Evolutionary conservation across 2,888 invertebrate species (phyloP), one percentile per base, ranked within the genome.

Genomic region (Mesorhabditis sp.): DNA sequence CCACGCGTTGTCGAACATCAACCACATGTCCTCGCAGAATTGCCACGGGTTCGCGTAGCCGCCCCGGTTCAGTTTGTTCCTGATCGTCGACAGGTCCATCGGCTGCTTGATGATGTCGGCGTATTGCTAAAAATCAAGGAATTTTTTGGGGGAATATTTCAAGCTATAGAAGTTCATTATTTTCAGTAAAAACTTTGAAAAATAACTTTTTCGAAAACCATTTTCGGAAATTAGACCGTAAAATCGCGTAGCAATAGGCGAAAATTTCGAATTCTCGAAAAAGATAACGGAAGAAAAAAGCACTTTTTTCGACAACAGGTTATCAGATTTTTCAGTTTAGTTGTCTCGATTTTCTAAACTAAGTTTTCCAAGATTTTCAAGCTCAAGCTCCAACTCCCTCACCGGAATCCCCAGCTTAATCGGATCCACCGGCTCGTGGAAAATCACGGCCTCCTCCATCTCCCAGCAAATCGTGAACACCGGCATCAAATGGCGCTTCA

Each of bases 1-100:
- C 98, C 98, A 99, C 6, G 98, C 98, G 87, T 98, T 99, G 85
- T 97, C 96, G 86, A 98, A 97, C 97, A 98, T 98, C 76, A 97
- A 90, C 95, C 96, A 97, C 2, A 98, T 94, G 87, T 99, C 97
- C 85, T 98, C 95, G 3, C 96, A 95, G 87, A 95, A 98, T 87
- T 96, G 94, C 97, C 97, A 97, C 0, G 97, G 97, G 88, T 97
- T 95, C 72, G 91, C 91, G 87, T 96, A 98, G 85, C 93, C 92
- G 58, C 95, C 96, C 69, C 92, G 91, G 86, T 94, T 93, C 68
- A 98, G 89, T 87, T 95, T 96, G 84, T 91, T 90, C 86, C 93
- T 93, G 79, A 99, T 95, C 0, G 95, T 94, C 28, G 94, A 93
- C 82, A 98, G 88, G 87, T 98, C 98, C 91, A 98, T 98, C 0